Conservation (phyloP, 2,797 vertebrate genomes). For the Gallinago stenura region DNA sequence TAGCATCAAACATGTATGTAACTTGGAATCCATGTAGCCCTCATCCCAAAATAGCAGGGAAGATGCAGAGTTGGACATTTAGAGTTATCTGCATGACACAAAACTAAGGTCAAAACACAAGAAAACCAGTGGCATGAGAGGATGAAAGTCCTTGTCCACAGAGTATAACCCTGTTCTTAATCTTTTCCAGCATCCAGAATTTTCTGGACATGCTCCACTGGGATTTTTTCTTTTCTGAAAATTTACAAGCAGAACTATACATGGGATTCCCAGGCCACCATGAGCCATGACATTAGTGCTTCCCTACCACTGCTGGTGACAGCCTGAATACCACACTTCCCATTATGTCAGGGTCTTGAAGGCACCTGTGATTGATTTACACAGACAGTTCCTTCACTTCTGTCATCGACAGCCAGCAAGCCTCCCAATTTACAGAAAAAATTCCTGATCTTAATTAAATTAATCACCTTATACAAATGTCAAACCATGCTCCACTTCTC, state of each 20-base stretch:
- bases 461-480: background rate
- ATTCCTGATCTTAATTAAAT: background rate
- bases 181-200: background rate
- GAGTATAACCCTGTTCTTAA: background rate
- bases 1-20: background rate
- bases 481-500: background rate
- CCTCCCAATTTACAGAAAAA: background rate
- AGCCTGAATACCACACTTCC: background rate
- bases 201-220: background rate
- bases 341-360: background rate
- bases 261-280: background rate
- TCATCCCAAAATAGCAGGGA: background rate
- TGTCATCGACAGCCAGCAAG: background rate
- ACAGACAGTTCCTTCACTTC: background rate
- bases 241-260: background rate
- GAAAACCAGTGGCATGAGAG: background rate
- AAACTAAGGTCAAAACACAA: background rate
- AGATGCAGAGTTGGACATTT: background rate
- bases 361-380: background rate
- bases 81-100: background rate
- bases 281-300: background rate
- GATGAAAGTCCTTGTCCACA: no score
- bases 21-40: background rate
- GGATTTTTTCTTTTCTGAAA: background rate
- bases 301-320: background rate